These are phyloP conservation scores for Caenorhabditis wallacei DNA, from an alignment of 2,888 invertebrate genomes.

Conservation along the genomic window DNA sequence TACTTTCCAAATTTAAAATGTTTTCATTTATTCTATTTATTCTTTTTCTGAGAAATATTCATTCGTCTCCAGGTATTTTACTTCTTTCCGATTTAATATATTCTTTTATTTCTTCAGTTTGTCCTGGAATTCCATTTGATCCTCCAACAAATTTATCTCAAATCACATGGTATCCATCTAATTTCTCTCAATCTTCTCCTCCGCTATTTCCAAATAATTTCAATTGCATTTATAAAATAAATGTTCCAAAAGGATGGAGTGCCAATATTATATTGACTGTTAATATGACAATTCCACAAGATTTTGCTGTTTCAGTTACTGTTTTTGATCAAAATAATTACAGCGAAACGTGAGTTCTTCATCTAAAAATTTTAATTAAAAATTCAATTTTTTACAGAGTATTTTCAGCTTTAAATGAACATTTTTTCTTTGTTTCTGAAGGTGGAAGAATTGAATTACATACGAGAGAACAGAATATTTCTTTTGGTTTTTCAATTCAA, in stretches of 20 bases:
- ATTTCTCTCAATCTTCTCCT: slow-evolving; percentile 25
- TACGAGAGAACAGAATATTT: slow-evolving; percentile 23
- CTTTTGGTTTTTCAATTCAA: slow-evolving; percentile 25
- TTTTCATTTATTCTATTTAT: background rate
- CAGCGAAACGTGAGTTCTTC: slow-evolving; percentile 23
- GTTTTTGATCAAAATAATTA: slow-evolving; percentile 31
- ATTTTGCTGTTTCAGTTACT: slow-evolving; percentile 28
- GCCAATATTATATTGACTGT: slow-evolving; percentile 9
- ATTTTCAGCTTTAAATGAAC: background rate
- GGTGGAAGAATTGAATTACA: slow-evolving; percentile 21
- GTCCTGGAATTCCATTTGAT: slow-evolving; percentile 4
- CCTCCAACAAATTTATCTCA: slow-evolving; percentile 9
- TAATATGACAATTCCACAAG: slow-evolving; percentile 27
- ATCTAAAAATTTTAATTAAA: background rate
- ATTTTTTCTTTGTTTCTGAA: slow-evolving; percentile 32
- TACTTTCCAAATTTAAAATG: slow-evolving; percentile 21
- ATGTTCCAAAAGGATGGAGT: slow-evolving; percentile 38
- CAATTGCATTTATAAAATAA: slow-evolving; percentile 34
- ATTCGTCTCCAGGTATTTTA: background rate
- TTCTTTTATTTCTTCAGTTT: background rate
- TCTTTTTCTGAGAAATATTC: background rate
- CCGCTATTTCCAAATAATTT: slow-evolving; percentile 37
- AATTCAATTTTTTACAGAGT: slow-evolving; percentile 20
- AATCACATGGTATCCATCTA: slow-evolving; percentile 38
- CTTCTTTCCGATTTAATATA: background rate